Percentiles rank a stretch among this genome's conserved stretches.
These are phyloP conservation scores for Heterotis niloticus DNA, from an alignment of 2,113 vertebrate genomes.

Conservation along the genomic window DNA sequence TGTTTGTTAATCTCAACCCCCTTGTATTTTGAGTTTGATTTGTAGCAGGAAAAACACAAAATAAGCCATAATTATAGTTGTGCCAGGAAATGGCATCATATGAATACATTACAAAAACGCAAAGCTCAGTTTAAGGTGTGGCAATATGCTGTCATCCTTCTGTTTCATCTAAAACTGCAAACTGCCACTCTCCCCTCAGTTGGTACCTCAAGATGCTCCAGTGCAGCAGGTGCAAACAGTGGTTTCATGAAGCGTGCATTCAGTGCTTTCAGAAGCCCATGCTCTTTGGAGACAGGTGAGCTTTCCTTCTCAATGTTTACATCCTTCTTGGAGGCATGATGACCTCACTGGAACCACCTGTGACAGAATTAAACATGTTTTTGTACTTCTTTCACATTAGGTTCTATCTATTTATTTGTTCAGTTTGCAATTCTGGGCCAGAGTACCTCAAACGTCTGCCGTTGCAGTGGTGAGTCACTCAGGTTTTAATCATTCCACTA, in stretches of 20 bases:
- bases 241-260: slow-evolving; percentile 96
- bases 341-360: neutral
- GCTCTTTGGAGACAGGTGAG: slow-evolving; percentile 86
- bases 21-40: too few species aligned
- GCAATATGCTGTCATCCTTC: too few species aligned
- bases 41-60: neutral
- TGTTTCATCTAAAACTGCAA: neutral
- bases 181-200: slow-evolving; percentile 51
- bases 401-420: slow-evolving; percentile 98
- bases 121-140: too few species aligned
- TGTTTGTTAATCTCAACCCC: neutral
- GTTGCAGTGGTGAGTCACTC: slow-evolving; percentile 81
- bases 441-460: slow-evolving; percentile 96
- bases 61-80: neutral
- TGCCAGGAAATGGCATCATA: neutral
- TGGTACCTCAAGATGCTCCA: slow-evolving; percentile 99
- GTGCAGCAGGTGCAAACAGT: slow-evolving; percentile 93
- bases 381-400: slow-evolving; percentile 56
- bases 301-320: neutral
- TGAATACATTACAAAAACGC: neutral
- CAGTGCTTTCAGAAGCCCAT: slow-evolving; percentile 94
- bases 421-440: slow-evolving; percentile 95
- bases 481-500: neutral
- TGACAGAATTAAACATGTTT: slow-evolving; percentile 18
- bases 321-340: neutral